phyloP scores from a whole-genome alignment of 2,888 invertebrate species.

The Cinara cedri region DNA sequence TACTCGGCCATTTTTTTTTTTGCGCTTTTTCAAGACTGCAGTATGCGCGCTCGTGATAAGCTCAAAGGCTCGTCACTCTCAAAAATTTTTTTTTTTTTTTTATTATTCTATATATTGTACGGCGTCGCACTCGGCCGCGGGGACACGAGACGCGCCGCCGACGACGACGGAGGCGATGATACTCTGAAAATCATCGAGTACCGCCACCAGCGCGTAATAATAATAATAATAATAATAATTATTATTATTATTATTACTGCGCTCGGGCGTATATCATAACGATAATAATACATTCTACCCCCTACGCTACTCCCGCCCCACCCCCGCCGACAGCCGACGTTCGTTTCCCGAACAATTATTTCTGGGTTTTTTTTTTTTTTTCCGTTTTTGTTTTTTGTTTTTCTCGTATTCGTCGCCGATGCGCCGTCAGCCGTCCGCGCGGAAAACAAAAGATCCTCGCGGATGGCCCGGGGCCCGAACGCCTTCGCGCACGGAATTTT shows the following conservation, averaged over 20 bases:
- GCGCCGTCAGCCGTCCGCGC: not conserved
- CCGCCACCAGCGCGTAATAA: constrained; percentile 42
- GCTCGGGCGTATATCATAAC: not conserved
- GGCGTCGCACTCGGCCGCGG: not conserved
- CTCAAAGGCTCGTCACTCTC: too few species aligned
- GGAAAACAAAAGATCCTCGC: constrained; percentile 51
- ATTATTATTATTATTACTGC: constrained; percentile 32
- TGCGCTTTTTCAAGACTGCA: too few species aligned
- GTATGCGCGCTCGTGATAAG: too few species aligned
- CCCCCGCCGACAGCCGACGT: too few species aligned
- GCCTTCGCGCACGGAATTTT: constrained; percentile 47
- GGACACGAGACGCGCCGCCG: not conserved
- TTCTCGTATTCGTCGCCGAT: too few species aligned
- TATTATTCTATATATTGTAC: too few species aligned
- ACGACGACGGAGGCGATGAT: not conserved
- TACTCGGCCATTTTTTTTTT: not conserved
- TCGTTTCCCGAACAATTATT: constrained; percentile 42
- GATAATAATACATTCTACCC: constrained; percentile 34
- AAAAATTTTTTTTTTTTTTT: too few species aligned
- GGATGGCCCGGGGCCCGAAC: constrained; percentile 50
- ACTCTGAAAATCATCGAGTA: constrained; percentile 49
- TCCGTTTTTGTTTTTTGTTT: not conserved
- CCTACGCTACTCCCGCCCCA: too few species aligned
- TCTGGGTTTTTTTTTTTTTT: not conserved
- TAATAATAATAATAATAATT: too few species aligned